Evolutionary conservation across 2,113 vertebrate genomes (phyloP).

Genomic region (Electrona antarctica): DNA sequence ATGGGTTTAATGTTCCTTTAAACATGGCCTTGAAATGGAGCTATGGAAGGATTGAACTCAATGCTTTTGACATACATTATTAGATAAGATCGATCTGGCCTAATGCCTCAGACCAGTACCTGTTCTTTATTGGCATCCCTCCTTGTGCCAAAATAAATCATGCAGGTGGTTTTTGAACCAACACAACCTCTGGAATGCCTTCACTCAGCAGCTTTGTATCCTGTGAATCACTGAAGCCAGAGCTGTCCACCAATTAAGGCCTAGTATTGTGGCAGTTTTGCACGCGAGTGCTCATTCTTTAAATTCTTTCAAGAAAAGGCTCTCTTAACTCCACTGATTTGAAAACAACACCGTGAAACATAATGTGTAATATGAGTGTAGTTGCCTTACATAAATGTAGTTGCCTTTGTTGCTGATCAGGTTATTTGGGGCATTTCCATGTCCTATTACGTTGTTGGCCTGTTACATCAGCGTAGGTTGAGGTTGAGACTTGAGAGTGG

Average conservation of each 20-base stretch:
- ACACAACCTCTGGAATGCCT: conserved; percentile 59
- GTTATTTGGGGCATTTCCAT: too few species aligned
- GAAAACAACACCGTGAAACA: background rate
- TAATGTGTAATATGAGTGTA: too few species aligned
- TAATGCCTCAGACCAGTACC: background rate
- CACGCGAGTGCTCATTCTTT: conserved; percentile 6
- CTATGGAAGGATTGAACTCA: too few species aligned
- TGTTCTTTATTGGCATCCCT: conserved; percentile 14
- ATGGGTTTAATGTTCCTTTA: too few species aligned
- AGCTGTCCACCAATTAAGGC: conserved; percentile 39
- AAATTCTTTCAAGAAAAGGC: background rate
- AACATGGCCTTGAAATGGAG: too few species aligned
- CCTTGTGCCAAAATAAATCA: conserved; percentile 49
- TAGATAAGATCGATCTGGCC: too few species aligned
- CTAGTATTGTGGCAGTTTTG: conserved; percentile 4
- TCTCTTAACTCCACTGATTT: background rate
- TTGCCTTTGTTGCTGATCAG: too few species aligned
- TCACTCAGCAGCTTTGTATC: conserved; percentile 61
- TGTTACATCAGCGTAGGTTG: background rate
- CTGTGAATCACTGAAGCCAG: conserved; percentile 49
- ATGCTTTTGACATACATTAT: too few species aligned
- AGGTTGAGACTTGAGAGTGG: background rate
- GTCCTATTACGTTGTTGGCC: too few species aligned
- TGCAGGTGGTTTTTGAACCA: conserved; percentile 52
- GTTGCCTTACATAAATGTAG: too few species aligned